A percentile compares a stretch with the other conserved stretches of the same genome.
Evolutionary conservation across 1,140 invertebrate species (phyloP).

Genomic region (Palaemon carinicauda): DNA sequence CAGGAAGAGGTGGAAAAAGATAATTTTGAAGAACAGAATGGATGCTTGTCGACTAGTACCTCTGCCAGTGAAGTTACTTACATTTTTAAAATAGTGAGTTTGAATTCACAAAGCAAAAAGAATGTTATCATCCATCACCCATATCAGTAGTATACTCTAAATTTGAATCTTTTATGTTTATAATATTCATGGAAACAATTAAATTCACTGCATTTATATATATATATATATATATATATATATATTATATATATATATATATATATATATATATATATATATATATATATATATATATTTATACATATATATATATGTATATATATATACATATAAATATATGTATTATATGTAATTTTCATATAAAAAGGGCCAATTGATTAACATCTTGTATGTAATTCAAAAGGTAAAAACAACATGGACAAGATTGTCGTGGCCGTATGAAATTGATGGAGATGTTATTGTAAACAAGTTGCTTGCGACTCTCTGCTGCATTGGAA

Average conservation of each 20-base stretch:
- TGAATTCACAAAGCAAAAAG: neutral
- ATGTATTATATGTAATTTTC: neutral
- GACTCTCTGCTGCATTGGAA: slow-evolving; percentile 12
- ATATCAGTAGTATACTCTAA: too few species aligned
- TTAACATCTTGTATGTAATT: neutral
- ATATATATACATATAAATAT: neutral
- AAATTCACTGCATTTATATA: neutral
- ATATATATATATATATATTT: neutral
- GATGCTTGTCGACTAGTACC: neutral
- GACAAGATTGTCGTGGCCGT: slow-evolving; percentile 13
- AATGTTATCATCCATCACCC: too few species aligned
- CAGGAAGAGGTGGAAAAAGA: slow-evolving; percentile 25
- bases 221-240: neutral
- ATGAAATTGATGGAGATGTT: slow-evolving; percentile 1
- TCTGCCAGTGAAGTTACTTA: slow-evolving; percentile 19
- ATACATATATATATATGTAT: neutral
- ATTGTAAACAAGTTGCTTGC: neutral
- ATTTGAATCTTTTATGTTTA: too few species aligned
- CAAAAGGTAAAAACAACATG: neutral
- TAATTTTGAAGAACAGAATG: neutral
- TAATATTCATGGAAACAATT: too few species aligned
- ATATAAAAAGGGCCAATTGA: too few species aligned
- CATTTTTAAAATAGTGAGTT: slow-evolving; percentile 35
- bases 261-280: neutral
- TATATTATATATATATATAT: slow-evolving; percentile 3